phyloP scores from a whole-genome alignment of 2,113 vertebrate genomes.

The Alces alces region DNA sequence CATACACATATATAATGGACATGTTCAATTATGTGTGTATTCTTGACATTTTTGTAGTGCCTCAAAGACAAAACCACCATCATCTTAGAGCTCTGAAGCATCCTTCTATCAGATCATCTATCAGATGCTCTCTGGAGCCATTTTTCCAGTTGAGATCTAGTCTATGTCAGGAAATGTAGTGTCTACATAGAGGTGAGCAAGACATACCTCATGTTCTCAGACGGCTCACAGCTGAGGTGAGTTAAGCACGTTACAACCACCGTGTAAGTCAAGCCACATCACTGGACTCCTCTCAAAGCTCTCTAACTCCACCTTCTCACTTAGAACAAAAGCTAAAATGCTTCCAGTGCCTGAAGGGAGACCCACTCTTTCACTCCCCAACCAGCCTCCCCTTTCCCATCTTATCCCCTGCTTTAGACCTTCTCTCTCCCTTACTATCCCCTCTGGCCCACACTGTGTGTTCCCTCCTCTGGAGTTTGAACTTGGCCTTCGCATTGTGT shows the following conservation, averaged over 20 bases:
- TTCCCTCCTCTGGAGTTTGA: not conserved
- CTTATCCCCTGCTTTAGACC: not conserved
- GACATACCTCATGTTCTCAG: not conserved
- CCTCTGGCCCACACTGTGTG: not conserved
- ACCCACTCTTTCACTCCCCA: not conserved
- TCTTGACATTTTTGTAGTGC: not conserved
- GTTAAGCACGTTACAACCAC: not conserved
- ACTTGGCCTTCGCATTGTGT: not conserved
- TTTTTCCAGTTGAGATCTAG: not conserved
- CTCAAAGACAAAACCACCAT: not conserved
- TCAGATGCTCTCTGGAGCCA: not conserved
- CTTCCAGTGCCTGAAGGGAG: not conserved
- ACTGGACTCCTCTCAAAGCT: not conserved
- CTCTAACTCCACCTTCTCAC: not conserved
- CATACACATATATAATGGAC: not conserved
- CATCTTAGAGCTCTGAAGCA: not conserved
- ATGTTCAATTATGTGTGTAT: not conserved
- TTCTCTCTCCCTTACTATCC: not conserved
- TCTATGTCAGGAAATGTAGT: not conserved
- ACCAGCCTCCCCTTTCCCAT: not conserved
- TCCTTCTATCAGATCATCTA: not conserved
- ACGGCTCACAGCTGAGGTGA: not conserved
- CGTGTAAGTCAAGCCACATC: not conserved
- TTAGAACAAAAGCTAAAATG: not conserved
- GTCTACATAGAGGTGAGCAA: not conserved